These are phyloP conservation scores for Eristalis arbustorum DNA, from an alignment of 2,888 invertebrate genomes.

Conservation along the genomic window DNA sequence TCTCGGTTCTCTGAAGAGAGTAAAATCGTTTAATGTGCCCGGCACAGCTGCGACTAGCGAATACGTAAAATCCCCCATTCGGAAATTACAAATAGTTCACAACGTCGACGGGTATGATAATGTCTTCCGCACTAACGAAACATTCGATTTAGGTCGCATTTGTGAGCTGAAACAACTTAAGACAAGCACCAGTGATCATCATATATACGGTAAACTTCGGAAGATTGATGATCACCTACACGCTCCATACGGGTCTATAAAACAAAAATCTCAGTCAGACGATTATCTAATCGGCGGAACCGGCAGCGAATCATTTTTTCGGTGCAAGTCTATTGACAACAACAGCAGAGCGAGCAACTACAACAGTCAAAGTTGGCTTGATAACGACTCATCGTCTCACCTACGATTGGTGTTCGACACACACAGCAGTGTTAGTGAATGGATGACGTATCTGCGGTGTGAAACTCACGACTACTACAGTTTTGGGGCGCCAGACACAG, in stretches of 20 bases:
- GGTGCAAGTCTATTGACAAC: conserved; percentile 26
- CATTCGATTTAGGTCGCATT: conserved; percentile 78
- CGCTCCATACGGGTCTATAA: conserved; percentile 26
- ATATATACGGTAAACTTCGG: conserved; percentile 77
- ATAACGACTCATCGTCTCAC: conserved; percentile 18
- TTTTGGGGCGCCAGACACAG: conserved; percentile 73
- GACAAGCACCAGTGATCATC: conserved; percentile 77
- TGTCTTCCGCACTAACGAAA: conserved; percentile 78
- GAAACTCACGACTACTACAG: conserved; percentile 76
- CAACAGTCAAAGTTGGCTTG: conserved; percentile 47
- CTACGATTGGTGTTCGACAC: conserved; percentile 44
- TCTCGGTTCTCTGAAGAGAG: conserved; percentile 75
- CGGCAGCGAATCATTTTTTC: conserved; percentile 18
- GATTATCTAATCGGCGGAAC: conserved; percentile 57
- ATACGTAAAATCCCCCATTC: conserved; percentile 25
- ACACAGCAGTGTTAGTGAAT: conserved; percentile 76
- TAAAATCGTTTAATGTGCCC: conserved; percentile 46
- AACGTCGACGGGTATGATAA: conserved; percentile 77
- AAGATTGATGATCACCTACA: conserved; percentile 68
- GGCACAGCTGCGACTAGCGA: conserved; percentile 38
- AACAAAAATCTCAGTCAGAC: conserved; percentile 67
- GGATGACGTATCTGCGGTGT: conserved; percentile 78
- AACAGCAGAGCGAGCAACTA: background rate
- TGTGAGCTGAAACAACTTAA: conserved; percentile 76
- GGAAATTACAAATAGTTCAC: conserved; percentile 74